These are phyloP conservation scores for Agrenia bidenticulata DNA, from an alignment of 2,888 invertebrate genomes.

Conservation along the genomic window DNA sequence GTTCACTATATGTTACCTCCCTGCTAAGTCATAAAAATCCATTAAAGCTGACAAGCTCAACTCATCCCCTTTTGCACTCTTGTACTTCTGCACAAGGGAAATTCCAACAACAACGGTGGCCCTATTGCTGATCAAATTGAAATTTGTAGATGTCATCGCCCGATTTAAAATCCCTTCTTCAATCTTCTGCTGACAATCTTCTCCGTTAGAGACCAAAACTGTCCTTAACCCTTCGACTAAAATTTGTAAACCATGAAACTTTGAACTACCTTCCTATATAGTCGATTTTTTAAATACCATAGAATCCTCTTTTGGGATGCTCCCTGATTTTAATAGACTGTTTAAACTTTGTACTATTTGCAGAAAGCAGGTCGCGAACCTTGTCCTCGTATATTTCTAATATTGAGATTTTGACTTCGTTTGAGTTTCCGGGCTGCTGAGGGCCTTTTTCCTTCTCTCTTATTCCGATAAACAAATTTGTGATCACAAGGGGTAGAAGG, in stretches of 20 bases:
- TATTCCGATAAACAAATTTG: too few species aligned
- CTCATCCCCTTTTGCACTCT: conserved; percentile 59
- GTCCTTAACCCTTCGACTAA: conserved; percentile 60
- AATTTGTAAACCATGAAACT: conserved; percentile 8
- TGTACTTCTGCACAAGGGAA: conserved; percentile 60
- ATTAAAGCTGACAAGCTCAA: conserved; percentile 60
- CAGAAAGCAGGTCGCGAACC: conserved; percentile 59
- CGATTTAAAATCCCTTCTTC: conserved; percentile 62
- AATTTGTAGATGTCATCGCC: conserved; percentile 61
- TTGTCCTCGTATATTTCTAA: conserved; percentile 62
- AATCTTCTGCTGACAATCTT: conserved; percentile 60
- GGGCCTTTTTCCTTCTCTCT: conserved; percentile 55
- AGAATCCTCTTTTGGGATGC: conserved; percentile 62
- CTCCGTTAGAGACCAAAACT: conserved; percentile 57
- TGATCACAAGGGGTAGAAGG: too few species aligned
- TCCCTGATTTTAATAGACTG: conserved; percentile 61
- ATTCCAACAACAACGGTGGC: conserved; percentile 63
- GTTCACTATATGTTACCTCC: conserved; percentile 57
- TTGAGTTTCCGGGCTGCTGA: conserved; percentile 26
- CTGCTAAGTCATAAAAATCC: conserved; percentile 63
- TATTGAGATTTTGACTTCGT: conserved; percentile 60
- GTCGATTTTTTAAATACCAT: conserved; percentile 56
- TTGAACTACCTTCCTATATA: too few species aligned
- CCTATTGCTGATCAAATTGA: conserved; percentile 62
- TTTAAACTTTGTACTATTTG: conserved; percentile 54